Evolutionary conservation across 2,797 vertebrate genomes (phyloP).

Genomic region (Oryzias dopingdopingensis): DNA sequence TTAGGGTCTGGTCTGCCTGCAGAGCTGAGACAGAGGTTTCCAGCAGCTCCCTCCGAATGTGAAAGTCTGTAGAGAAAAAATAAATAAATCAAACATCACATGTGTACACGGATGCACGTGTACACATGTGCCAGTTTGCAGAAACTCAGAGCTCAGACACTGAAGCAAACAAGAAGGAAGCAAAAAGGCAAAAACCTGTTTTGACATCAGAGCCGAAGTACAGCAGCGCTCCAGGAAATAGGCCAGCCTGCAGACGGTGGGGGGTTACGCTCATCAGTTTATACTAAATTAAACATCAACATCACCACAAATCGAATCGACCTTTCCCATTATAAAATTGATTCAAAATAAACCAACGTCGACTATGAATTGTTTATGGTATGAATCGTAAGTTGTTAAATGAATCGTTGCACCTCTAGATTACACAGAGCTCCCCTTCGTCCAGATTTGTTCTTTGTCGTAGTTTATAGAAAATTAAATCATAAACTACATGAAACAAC

Average conservation of each 20-base stretch:
- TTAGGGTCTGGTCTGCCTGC: constrained; percentile 74
- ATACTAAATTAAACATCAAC: too few species aligned
- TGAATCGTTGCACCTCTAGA: too few species aligned
- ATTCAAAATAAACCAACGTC: too few species aligned
- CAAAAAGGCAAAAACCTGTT: constrained; percentile 71
- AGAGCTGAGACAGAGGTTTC: constrained; percentile 64
- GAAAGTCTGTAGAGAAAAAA: constrained; percentile 61
- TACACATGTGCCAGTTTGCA: too few species aligned
- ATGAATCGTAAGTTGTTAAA: neutral
- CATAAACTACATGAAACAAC: too few species aligned
- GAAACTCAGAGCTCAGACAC: too few species aligned
- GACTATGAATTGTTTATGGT: constrained; percentile 4
- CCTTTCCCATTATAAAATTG: too few species aligned
- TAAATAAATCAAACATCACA: constrained; percentile 7
- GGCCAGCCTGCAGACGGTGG: constrained; percentile 80
- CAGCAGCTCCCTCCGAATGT: constrained; percentile 66
- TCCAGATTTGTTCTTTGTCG: too few species aligned
- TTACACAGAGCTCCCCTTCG: too few species aligned
- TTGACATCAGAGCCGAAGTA: constrained; percentile 86
- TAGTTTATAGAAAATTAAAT: too few species aligned
- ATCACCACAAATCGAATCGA: too few species aligned
- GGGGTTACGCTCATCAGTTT: constrained; percentile 23
- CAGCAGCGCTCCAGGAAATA: constrained; percentile 90
- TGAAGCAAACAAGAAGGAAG: constrained; percentile 17
- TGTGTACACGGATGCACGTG: neutral